Base-by-base conservation (phyloP, 2,888 invertebrate species). In the Chalcis sispes region DNA sequence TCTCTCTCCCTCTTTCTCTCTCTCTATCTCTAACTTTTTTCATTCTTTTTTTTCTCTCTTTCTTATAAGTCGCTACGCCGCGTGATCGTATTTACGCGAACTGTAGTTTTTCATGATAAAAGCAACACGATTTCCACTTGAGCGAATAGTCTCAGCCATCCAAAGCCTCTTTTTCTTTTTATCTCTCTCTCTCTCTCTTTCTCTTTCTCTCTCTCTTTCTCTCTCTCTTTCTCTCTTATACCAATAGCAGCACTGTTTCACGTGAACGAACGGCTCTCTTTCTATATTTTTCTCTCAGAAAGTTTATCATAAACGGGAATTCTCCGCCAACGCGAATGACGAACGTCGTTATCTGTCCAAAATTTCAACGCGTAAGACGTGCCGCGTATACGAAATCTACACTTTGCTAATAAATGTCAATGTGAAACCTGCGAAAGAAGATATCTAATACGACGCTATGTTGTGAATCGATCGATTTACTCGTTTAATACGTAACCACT, bases 81-180 rank as follows among this genome's bases (percentile, higher is more conserved):
- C n/a, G n/a, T n/a, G n/a, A 18, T 7, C n/a, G 65, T 52, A 23
- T 46, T 32, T 36, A 36, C 65, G 13, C 50, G 52, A 18, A 20
- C 5, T 18, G 32, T 27, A 32, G 40, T 61, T 59, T 59, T 70
- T 61, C 61, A 59, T 36, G 50, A 61, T 70, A 70, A 59, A 61
- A 61, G 50, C 59, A 70, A 29, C 61, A 40, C 70, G 36, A 50
- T 50, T 70, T 70, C 61, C 70, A 70, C 59, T 61, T 27, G 59
- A 61, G 61, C 61, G 70, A 40, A 48, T 40, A 56, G 67, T 8
- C 52, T 15, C 5, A 1, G 50, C 29, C 18, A n/a, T 10, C 48
- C 18, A n/a, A n/a, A n/a, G n/a, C 48, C 1, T n/a, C 8, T 15
- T 5, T 20, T 20, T 50, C 5, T 20, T 5, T 15, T 2, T 15